phyloP scores from a whole-genome alignment of 30 jellyfish, hydroid and myxozoan species.

The Hydractinia symbiolongicarpus region DNA sequence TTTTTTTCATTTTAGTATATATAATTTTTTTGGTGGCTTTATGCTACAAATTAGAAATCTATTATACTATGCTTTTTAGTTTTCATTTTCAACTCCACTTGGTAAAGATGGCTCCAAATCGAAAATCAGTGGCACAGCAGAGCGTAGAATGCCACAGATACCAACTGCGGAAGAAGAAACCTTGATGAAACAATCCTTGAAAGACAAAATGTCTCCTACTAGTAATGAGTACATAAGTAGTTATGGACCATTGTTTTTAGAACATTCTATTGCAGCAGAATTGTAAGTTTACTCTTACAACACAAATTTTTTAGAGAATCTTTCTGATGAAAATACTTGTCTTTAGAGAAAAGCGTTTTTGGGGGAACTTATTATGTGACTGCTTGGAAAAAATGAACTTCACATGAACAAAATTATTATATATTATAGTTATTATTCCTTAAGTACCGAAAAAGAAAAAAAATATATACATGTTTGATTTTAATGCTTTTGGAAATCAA shows the following conservation, averaged over 20 bases:
- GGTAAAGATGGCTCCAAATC: not conserved
- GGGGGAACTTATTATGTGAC: too few species aligned
- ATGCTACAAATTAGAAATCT: not conserved
- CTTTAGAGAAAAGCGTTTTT: not conserved
- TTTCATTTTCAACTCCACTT: constrained; percentile 19
- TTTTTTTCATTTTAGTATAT: not conserved
- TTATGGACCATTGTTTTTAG: constrained; percentile 72
- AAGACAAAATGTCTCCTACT: constrained; percentile 59
- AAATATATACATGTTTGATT: too few species aligned
- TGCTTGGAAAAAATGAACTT: too few species aligned
- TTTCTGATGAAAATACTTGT: not conserved
- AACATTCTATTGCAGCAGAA: constrained; percentile 79
- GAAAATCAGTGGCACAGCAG: not conserved
- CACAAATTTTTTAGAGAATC: not conserved
- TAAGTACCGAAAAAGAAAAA: too few species aligned
- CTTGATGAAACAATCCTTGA: constrained; percentile 55
- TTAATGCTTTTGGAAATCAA: too few species aligned
- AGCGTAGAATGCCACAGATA: constrained; percentile 44
- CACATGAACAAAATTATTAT: too few species aligned
- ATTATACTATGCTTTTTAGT: not conserved
- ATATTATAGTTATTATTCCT: too few species aligned
- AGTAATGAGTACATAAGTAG: constrained; percentile 54
- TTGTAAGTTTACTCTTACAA: constrained; percentile 31
- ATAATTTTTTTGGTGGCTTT: not conserved
- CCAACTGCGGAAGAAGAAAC: constrained; percentile 72